Evolutionary conservation across 2,888 invertebrate genomes (phyloP), one percentile per base, ranked within the genome.

Genomic region (Amphipoea oculea): DNA sequence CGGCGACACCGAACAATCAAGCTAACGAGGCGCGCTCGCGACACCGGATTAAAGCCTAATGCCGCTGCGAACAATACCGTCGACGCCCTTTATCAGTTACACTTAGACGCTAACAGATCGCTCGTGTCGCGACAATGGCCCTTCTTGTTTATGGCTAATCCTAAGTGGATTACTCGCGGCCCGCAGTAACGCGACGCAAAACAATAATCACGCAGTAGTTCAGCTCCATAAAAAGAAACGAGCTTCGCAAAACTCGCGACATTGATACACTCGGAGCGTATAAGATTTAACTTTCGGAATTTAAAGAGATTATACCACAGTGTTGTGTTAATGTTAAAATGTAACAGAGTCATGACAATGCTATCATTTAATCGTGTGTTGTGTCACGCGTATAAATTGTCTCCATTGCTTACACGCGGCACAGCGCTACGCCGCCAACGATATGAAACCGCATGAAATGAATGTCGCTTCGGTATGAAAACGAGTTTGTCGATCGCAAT

Each of bases 1-100:
- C 92, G 92, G 92, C 94, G 95, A 93, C 94, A 93, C 92, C 92
- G 95, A 94, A 96, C 96, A 96, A 96, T 96, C 96, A 95, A 92
- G 94, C 94, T 96, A 96, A 96, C 96, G 96, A 96, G 96, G 92
- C 93, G 91, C 93, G 94, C 94, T 94, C 95, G 95, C 95, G 95
- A 93, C 92, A 92, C 94, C 93, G 96, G 96, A 96, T 96, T 96
- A 96, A 95, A 93, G 95, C 96, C 96, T 96, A 96, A 96, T 95
- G 92, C 96, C 94, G 85, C 92, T 92, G 93, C 94, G 95, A 95
- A 96, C 96, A 96, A 96, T 95, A 92, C 94, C 93, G 93, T 92
- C 92, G 92, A 94, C 94, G 95, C 94, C 92, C 94, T 94, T 94
- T 95, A 94, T 94, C 94, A 93, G 94, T 93, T 93, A 94, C 94